Evolutionary conservation across 2,888 invertebrate genomes (phyloP).

Genomic region (Eurois occulta): DNA sequence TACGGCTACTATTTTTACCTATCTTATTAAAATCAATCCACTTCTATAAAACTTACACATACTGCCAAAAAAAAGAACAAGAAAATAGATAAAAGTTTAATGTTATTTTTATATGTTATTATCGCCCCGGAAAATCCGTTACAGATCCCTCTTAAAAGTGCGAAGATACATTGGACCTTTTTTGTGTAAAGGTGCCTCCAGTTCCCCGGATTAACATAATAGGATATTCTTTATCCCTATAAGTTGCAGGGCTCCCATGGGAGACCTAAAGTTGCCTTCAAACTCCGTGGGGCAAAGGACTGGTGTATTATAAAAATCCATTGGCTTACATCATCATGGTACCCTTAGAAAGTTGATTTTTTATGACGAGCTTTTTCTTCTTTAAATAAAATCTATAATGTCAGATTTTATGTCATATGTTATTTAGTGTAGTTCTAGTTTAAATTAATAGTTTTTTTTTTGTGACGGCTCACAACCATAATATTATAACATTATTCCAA

Average conservation of each 20-base stretch:
- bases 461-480: not conserved
- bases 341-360: constrained; percentile 60
- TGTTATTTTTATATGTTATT: constrained; percentile 70
- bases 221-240: constrained; percentile 78
- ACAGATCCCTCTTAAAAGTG: constrained; percentile 72
- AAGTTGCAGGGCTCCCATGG: constrained; percentile 77
- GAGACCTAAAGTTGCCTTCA: constrained; percentile 75
- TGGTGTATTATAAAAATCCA: constrained; percentile 72
- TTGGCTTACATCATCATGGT: constrained; percentile 68
- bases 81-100: constrained; percentile 57
- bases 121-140: constrained; percentile 70
- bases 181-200: constrained; percentile 72
- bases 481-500: not conserved
- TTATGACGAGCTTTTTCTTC: constrained; percentile 34
- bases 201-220: constrained; percentile 78
- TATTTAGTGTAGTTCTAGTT: constrained; percentile 30
- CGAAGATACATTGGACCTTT: constrained; percentile 74
- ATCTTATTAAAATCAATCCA: constrained; percentile 10
- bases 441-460: not conserved
- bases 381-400: constrained; percentile 32
- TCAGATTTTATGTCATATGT: constrained; percentile 1
- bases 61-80: constrained; percentile 35
- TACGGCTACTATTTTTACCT: too few relatives aligned
- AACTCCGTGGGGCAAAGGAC: constrained; percentile 71
- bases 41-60: constrained; percentile 1